Base-by-base conservation (phyloP, 2,888 invertebrate species). In the Oligia fasciuncula region DNA sequence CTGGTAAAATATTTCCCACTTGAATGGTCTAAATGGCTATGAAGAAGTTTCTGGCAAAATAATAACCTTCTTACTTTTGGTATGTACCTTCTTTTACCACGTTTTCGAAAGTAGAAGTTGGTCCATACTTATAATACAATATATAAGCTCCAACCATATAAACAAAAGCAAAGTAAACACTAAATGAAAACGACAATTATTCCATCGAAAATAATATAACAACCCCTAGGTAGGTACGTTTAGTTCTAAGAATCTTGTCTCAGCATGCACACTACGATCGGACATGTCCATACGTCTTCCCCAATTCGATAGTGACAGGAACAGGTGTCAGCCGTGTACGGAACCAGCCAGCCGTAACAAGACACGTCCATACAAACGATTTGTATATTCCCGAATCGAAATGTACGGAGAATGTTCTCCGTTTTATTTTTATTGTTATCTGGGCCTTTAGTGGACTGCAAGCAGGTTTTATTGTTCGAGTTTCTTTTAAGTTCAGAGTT, bases 281-380 rank as follows among this genome's bases (percentile, higher is more conserved):
- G 80, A 79, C 81, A 73, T 83, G 72, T 87, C 86, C 86, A 91
- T 92, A 91, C 89, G 90, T 92, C 92, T 93, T 91, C 79, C 90
- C 92, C 91, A 92, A 92, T 92, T 94, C 91, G 89, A 91, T 90
- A 88, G 89, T 91, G 92, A 92, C 92, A 91, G 88, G 90, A 92
- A 92, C 94, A 94, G 94, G 94, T 94, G 94, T 94, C 94, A 90
- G 90, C 79, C 87, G 88, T 87, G 88, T 87, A 89, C 86, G 86
- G 67, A 84, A 67, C 87, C 90, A 89, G 88, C 88, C 88, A 90
- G 77, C 87, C 87, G 87, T 87, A 91, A 89, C 90, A 88, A 88
- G 89, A 90, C 90, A 89, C 86, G 87, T 90, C 89, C 89, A 89
- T 90, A 88, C 87, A 90, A 89, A 90, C 92, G 90, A 93, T 92